Conservation (phyloP, 2,888 invertebrate species). For the Aromia moschata region DNA sequence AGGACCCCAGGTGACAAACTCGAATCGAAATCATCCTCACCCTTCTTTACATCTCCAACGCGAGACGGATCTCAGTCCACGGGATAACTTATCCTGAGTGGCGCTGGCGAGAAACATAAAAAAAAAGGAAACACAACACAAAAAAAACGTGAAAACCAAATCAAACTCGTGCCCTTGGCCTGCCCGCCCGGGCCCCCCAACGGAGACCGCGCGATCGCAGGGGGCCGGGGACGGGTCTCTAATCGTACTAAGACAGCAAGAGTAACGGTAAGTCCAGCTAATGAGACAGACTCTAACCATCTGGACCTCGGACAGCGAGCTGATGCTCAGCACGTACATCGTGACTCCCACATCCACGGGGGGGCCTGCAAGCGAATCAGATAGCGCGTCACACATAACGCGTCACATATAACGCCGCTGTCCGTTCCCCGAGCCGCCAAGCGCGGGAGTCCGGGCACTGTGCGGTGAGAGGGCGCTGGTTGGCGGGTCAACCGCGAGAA, state of each 20-base stretch:
- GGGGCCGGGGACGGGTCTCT: conserved; percentile 53
- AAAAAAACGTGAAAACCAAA: conserved; percentile 50
- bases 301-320: conserved; percentile 97
- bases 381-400: conserved; percentile 50
- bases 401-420: no score
- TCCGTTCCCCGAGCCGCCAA: conserved; percentile 60
- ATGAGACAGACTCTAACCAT: conserved; percentile 71
- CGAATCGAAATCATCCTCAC: no score
- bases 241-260: conserved; percentile 33
- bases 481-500: no score
- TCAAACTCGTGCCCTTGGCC: conserved; percentile 59
- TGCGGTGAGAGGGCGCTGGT: conserved; percentile 44
- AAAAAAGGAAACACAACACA: neutral
- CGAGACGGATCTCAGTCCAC: conserved; percentile 86
- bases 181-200: conserved; percentile 57
- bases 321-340: conserved; percentile 98
- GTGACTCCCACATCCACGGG: conserved; percentile 97
- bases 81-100: conserved; percentile 42
- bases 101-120: conserved; percentile 19
- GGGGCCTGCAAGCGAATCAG: conserved; percentile 83
- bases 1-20: no score
- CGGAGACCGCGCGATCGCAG: conserved; percentile 50
- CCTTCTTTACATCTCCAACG: no score
- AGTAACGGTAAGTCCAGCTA: conserved; percentile 35
- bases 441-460: conserved; percentile 59